Evolutionary conservation across 2,797 vertebrate species (phyloP).

Genomic region (Cirrhinus mrigala): DNA sequence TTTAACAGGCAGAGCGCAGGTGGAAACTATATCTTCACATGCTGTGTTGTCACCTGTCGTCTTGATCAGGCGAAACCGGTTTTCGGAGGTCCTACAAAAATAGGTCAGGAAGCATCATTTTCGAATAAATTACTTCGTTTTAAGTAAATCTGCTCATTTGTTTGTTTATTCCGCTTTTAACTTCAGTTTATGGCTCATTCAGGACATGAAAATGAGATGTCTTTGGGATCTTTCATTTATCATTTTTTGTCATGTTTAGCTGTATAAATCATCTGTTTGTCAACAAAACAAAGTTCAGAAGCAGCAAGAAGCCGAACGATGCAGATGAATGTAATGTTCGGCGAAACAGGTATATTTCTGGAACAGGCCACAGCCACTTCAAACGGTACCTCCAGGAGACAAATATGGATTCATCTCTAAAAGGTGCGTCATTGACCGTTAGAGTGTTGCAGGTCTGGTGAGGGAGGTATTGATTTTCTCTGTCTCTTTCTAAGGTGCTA

Average conservation of each 20-base stretch:
- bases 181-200: constrained; percentile 37
- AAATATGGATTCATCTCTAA: constrained; percentile 62
- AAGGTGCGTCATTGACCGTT: constrained; percentile 56
- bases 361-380: constrained; percentile 66
- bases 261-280: constrained; percentile 58
- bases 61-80: neutral
- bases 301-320: constrained; percentile 67
- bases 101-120: constrained; percentile 10
- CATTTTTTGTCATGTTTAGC: constrained; percentile 62
- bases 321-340: constrained; percentile 71
- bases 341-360: constrained; percentile 76
- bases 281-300: constrained; percentile 63
- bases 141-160: constrained; percentile 24
- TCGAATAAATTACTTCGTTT: neutral
- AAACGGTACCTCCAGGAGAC: constrained; percentile 71
- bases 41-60: constrained; percentile 34
- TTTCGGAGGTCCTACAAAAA: constrained; percentile 47
- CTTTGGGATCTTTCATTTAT: constrained; percentile 53
- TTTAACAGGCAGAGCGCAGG: constrained; percentile 18
- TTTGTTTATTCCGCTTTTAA: constrained; percentile 67
- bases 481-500: constrained; percentile 54
- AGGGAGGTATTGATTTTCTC: constrained; percentile 67
- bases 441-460: constrained; percentile 42
- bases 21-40: constrained; percentile 39
- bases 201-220: constrained; percentile 49